Evolutionary conservation across 2,888 invertebrate genomes (phyloP), one percentile per base, ranked within the genome.

Genomic region (Deroplatys truncata): DNA sequence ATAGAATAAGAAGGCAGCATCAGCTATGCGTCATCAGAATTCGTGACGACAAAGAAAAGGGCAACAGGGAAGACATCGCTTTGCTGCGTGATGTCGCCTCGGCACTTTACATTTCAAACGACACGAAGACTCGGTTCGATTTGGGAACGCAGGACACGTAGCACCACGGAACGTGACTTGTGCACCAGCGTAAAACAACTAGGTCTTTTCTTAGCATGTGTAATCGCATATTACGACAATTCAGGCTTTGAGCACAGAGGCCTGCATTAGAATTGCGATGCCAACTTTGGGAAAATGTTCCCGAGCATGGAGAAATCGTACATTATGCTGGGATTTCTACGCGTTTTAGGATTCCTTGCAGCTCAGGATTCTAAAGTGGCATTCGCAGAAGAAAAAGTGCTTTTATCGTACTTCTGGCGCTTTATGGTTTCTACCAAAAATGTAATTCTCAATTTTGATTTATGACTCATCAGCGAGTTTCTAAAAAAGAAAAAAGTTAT

Each of bases 81-180:
- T 72, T 72, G 13, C 28, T 16, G 72, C 56, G 25, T 31, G 84
- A 82, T 88, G 84, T 88, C 88, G 82, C n/a, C 85, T 72, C 85
- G 43, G 25, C 88, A 89, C 89, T 89, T 89, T 89, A 84, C 84
- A 88, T 89, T 89, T 89, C 89, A 87, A 89, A 89, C 88, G 89
- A 89, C 86, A 89, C 49, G 35, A 29, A n/a, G 84, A 84, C 35
- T 7, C 10, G 72, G 82, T 84, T 89, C 84, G 89, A 84, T 88
- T 89, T 87, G 89, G 82, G 84, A 16, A 88, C 16, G 84, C 88
- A 29, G 84, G 28, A 84, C 89, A 89, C 89, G 89, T 89, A 16
- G 31, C 88, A 72, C 84, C 84, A 29, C 84, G 56, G 72, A 82
- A 43, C 84, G 87, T 84, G 87, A 72, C 83, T 83, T 84, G 83